Percentiles rank a stretch among this genome's conserved stretches.
Evolutionary conservation across 23 tunicate species (phyloP).

Genomic region (Styela clava): DNA sequence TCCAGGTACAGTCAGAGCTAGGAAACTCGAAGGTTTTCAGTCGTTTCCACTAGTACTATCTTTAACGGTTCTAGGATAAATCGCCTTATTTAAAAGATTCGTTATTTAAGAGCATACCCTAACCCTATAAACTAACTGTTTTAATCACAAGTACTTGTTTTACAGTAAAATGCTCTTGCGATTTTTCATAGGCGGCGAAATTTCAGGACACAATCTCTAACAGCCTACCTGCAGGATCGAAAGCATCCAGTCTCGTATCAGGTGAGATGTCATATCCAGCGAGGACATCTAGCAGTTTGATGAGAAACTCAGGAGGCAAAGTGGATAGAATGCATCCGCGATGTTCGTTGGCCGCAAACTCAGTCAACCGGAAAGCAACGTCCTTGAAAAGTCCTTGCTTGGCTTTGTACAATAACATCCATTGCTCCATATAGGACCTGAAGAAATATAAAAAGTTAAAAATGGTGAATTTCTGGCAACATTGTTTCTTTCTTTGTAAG

Average conservation of each 20-base stretch:
- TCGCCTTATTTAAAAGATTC: too few species aligned
- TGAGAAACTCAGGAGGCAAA: constrained; percentile 23
- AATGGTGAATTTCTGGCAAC: not conserved
- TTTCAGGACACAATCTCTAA: too few species aligned
- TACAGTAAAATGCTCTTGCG: too few species aligned
- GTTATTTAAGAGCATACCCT: too few species aligned
- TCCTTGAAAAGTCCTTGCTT: constrained; percentile 57
- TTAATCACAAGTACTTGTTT: too few species aligned
- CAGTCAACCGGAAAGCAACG: constrained; percentile 38
- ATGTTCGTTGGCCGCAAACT: not conserved
- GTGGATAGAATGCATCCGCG: not conserved
- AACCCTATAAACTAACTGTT: too few species aligned
- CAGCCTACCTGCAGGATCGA: constrained; percentile 20
- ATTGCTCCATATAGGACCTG: constrained; percentile 44
- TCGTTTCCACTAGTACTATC: too few species aligned
- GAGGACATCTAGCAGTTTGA: constrained; percentile 39
- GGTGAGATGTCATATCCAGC: constrained; percentile 41
- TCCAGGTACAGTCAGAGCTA: too few species aligned
- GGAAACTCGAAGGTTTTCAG: too few species aligned
- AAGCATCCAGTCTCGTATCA: constrained; percentile 22
- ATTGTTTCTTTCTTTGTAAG: too few species aligned
- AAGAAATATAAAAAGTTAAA: not conserved
- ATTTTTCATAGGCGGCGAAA: too few species aligned
- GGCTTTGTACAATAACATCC: constrained; percentile 45
- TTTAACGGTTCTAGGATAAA: too few species aligned